Base-by-base conservation (phyloP, 1,140 invertebrate species). In the Tachypleus tridentatus region DNA sequence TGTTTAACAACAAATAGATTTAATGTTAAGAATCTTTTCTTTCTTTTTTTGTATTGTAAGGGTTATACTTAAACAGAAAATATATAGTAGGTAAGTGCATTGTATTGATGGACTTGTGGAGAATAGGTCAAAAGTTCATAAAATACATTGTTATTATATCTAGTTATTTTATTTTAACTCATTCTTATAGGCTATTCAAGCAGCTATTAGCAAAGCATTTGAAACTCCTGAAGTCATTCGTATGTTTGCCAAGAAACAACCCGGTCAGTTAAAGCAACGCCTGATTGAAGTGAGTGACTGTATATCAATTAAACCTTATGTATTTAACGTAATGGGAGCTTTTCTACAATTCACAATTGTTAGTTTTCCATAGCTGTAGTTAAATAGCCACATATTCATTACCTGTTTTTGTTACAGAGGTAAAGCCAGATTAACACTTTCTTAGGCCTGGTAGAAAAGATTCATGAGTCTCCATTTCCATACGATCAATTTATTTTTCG, bases 221-320 rank as follows among this genome's bases (percentile, higher is more conserved):
- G 81, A 87, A 76, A 89, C 87, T 4, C 87, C 87, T 49, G 86
- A 86, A 75, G 84, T 89, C 1, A 88, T 89, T 47, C 75, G 81
- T 71, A 80, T 89, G 77, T 89, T 89, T 82, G 86, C 85, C 8
- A 86, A 83, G 72, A 82, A 85, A 70, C 86, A 89, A 72, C 86
- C 86, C n/a, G 80, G 80, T 48, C 82, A 84, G 72, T 76, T 89
- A 51, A 73, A 85, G 66, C 78, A 86, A 68, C 78, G 82, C 71
- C 73, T 88, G 29, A 70, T 76, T 9, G 77, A 83, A 69, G 78
- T 86, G 68, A 65, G 9, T 62, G 58, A 4, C 58, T 59, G 29
- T 29, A 29, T 2, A 29, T 29, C 29, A 29, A 29, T 29, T 29
- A 29, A 29, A 29, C 29, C 29, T 0, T 29, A 29, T 29, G 29